phyloP scores from a whole-genome alignment of 2,797 vertebrate genomes.

The Dryobates pubescens region DNA sequence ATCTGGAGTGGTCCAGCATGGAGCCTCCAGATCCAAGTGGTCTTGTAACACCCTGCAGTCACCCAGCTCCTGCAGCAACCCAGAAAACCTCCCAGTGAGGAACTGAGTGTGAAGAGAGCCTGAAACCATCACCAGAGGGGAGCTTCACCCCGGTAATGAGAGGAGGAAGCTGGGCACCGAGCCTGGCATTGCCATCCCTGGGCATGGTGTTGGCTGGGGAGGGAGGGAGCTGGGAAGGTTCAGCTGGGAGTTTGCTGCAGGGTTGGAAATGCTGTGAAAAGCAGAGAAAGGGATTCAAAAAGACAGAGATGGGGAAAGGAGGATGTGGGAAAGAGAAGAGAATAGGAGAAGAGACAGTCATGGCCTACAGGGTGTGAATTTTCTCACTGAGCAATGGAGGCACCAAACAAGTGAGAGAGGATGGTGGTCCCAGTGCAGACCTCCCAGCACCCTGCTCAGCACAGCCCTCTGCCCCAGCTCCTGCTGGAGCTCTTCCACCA shows the following conservation, averaged over 20 bases:
- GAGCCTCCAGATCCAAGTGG: not conserved
- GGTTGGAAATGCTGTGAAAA: not conserved
- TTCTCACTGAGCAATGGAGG: not conserved
- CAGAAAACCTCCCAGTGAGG: accelerated
- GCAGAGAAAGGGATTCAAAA: not conserved
- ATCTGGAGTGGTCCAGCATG: not conserved
- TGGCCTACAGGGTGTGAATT: not conserved
- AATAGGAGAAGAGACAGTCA: not conserved
- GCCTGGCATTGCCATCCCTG: accelerated
- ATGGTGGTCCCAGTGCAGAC: not conserved
- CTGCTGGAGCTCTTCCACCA: accelerated
- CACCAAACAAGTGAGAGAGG: not conserved
- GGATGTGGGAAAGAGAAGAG: not conserved
- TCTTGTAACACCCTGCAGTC: accelerated
- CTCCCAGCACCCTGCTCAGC: not conserved
- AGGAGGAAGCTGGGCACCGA: not conserved
- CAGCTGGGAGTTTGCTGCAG: not conserved
- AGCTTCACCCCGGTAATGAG: accelerated
- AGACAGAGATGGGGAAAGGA: not conserved
- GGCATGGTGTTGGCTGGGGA: not conserved
- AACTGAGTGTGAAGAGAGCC: not conserved
- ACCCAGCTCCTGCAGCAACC: accelerated
- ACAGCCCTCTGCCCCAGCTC: no score
- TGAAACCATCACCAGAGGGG: no score
- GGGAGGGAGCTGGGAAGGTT: not conserved